Evolutionary conservation across 2,797 vertebrate genomes (phyloP).

Genomic region (Melanotaenia pygmaea): DNA sequence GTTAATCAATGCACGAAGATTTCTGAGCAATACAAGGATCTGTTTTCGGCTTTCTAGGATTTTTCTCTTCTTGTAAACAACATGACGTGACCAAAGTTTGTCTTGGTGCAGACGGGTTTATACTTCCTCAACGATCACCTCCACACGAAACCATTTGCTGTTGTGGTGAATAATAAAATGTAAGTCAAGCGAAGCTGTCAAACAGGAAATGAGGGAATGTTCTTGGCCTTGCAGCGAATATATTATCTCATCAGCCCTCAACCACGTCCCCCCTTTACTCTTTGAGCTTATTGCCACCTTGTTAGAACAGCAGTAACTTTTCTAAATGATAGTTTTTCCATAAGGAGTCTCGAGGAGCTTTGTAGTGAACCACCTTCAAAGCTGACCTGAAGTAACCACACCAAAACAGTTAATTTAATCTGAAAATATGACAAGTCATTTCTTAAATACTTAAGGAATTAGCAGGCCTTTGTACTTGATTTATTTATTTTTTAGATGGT

Average conservation of each 20-base stretch:
- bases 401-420: too few relatives aligned
- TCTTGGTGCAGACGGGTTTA: constrained; percentile 13
- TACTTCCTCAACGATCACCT: constrained; percentile 27
- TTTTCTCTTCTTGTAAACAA: constrained; percentile 59
- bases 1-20: constrained; percentile 61
- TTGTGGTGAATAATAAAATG: too few relatives aligned
- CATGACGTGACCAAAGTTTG: constrained; percentile 51
- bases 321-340: constrained; percentile 42
- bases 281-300: constrained; percentile 50
- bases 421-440: too few relatives aligned
- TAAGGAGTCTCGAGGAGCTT: background rate
- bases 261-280: background rate
- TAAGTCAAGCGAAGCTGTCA: too few relatives aligned
- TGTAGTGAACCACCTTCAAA: constrained; percentile 51
- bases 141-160: background rate
- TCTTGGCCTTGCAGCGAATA: constrained; percentile 49
- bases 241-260: constrained; percentile 10
- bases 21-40: constrained; percentile 46
- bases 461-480: too few relatives aligned
- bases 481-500: too few relatives aligned
- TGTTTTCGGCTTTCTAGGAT: constrained; percentile 61
- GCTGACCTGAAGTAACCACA: constrained; percentile 60
- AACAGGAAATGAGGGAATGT: constrained; percentile 24
- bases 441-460: too few relatives aligned
- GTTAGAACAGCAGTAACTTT: constrained; percentile 16